A percentile compares a stretch with the other conserved stretches of the same genome.
These are phyloP conservation scores for Caenorhabditis inopinata DNA, from an alignment of 1,140 invertebrate species.

Conservation along the genomic window DNA sequence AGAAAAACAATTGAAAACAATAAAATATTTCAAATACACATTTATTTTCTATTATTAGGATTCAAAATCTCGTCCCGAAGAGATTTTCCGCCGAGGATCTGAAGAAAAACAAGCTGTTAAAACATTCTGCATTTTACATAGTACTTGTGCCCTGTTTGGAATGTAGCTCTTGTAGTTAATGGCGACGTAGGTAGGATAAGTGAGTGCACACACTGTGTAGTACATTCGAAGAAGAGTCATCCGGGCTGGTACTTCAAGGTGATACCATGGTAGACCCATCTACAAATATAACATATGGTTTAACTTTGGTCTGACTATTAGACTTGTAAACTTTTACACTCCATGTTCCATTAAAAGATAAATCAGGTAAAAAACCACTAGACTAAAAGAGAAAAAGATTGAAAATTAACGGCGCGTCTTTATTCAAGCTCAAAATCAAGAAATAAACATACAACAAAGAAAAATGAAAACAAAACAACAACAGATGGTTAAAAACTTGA, in stretches of 20 bases:
- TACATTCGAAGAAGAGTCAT: conserved; percentile 1
- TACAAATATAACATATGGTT: not conserved
- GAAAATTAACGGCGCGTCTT: not conserved
- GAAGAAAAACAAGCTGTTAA: not conserved
- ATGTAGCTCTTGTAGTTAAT: conserved; percentile 40
- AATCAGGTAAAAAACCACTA: too few relatives aligned
- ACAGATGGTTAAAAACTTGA: not conserved
- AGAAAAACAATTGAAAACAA: not conserved
- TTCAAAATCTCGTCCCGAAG: conserved; percentile 20
- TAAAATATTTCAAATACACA: too few relatives aligned
- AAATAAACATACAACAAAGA: not conserved
- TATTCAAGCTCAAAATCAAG: not conserved
- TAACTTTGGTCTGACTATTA: too few relatives aligned
- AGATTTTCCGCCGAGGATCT: conserved; percentile 28
- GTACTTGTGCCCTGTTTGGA: conserved; percentile 33
- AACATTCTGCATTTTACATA: not conserved
- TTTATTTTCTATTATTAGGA: too few relatives aligned
- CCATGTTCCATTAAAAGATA: too few relatives aligned
- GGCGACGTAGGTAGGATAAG: conserved; percentile 33
- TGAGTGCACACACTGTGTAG: conserved; percentile 9
- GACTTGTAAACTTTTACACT: too few relatives aligned
- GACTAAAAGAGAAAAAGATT: too few relatives aligned
- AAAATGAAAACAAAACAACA: not conserved
- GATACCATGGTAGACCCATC: conserved; percentile 41
- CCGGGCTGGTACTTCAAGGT: conserved; percentile 30